These are phyloP conservation scores for Listrodromus nycthemerus DNA, from an alignment of 2,888 invertebrate species.

Conservation along the genomic window DNA sequence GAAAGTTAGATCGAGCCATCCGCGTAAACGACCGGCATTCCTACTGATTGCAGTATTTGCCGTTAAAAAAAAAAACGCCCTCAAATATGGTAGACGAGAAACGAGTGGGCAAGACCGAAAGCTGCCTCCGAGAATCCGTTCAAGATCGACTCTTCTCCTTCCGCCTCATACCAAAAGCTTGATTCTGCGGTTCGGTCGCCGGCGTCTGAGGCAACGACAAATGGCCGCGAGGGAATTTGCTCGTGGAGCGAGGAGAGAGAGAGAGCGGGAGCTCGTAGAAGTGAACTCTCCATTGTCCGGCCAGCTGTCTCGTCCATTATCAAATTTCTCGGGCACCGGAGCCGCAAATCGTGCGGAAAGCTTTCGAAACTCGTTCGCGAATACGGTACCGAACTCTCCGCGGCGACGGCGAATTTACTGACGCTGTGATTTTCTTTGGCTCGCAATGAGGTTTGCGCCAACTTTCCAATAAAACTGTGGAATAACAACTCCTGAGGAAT, in stretches of 20 bases:
- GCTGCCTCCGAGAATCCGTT: constrained; percentile 34
- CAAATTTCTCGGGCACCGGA: constrained; percentile 69
- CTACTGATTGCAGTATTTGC: constrained; percentile 35
- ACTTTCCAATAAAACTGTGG: neutral
- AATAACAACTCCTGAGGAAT: neutral
- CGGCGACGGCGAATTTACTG: constrained; percentile 34
- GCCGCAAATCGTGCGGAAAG: constrained; percentile 70
- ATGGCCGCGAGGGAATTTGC: constrained; percentile 61
- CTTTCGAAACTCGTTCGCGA: constrained; percentile 68
- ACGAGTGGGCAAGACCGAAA: neutral
- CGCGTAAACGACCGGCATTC: constrained; percentile 29
- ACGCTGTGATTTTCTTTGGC: neutral
- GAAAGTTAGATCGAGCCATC: constrained; percentile 31
- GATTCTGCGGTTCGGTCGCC: constrained; percentile 52
- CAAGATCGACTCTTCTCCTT: constrained; percentile 33
- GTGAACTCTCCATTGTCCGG: constrained; percentile 68
- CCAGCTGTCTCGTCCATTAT: constrained; percentile 70
- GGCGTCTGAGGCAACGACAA: constrained; percentile 46
- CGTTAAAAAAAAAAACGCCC: constrained; percentile 31
- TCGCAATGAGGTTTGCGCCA: constrained; percentile 36
- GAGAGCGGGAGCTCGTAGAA: constrained; percentile 6
- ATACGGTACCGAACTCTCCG: constrained; percentile 11
- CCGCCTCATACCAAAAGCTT: constrained; percentile 18
- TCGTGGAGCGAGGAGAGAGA: constrained; percentile 37
- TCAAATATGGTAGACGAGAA: constrained; percentile 13